A percentile compares a stretch with the other conserved stretches of the same genome.
phyloP scores from a whole-genome alignment of 92 coral and sea anemone genomes.

The Phymanthus crucifer region DNA sequence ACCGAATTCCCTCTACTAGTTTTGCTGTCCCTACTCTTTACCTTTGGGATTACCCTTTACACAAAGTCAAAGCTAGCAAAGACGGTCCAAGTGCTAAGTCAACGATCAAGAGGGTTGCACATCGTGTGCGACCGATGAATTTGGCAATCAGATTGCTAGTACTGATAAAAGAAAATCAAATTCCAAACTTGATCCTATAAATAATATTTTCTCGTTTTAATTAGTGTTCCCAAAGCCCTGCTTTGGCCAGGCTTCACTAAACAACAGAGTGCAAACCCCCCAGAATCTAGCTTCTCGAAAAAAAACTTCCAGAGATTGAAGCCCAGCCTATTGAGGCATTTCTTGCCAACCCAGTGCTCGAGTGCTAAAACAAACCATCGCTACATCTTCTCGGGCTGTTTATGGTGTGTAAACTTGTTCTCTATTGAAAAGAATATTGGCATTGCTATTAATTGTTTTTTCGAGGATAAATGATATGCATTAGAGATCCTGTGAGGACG shows the following conservation, averaged over 20 bases:
- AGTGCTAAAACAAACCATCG: conserved; percentile 52
- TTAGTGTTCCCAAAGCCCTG: conserved; percentile 68
- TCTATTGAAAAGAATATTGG: conserved; percentile 65
- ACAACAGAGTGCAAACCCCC: conserved; percentile 50
- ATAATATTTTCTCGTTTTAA: conserved; percentile 29
- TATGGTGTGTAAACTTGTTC: conserved; percentile 75
- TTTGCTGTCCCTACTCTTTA: not conserved
- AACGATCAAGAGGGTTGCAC: not conserved
- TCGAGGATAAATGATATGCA: conserved; percentile 64
- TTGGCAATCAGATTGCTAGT: not conserved
- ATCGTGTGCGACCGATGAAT: not conserved
- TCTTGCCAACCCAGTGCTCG: conserved; percentile 5
- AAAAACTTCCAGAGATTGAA: not conserved
- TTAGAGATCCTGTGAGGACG: conserved; percentile 32
- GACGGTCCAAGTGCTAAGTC: not conserved
- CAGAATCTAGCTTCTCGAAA: conserved; percentile 44
- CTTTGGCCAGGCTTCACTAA: conserved; percentile 59
- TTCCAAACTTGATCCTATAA: not conserved
- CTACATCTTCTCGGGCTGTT: conserved; percentile 72
- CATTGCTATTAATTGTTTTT: conserved; percentile 58
- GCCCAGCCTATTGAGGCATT: not conserved
- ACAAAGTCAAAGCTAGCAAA: not conserved
- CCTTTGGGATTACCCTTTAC: not conserved
- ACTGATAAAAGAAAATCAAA: not conserved
- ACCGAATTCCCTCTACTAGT: not conserved